Evolutionary conservation across 1,140 invertebrate genomes (phyloP), one percentile per base, ranked within the genome.

Genomic region (Ylistrum balloti): DNA sequence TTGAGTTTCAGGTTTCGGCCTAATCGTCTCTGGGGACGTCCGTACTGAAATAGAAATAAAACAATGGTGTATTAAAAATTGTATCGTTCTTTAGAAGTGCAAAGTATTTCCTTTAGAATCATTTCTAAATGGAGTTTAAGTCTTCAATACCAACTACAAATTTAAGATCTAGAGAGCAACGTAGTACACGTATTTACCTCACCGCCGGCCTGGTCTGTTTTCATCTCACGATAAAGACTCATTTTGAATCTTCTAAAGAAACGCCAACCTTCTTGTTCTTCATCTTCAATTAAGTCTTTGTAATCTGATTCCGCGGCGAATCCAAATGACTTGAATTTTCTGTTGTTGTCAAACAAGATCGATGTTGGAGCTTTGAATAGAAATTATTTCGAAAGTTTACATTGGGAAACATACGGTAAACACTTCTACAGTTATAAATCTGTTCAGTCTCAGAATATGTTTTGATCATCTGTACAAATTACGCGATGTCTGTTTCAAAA

Each of bases 171-270:
- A n/a, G n/a, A n/a, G n/a, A n/a, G n/a, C n/a, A n/a, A n/a, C n/a
- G n/a, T n/a, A n/a, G n/a, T n/a, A n/a, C n/a, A n/a, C 20, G 45
- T 56, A 20, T n/a, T n/a, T 74, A 74, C 56, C 56, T 74, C 56
- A 28, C 22, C 3, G 1, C 5, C 56, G 5, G 10, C 35, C 5
- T 38, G 5, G 5, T 5, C 41, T 13, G 7, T 17, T 45, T 45
- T 45, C 86, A 48, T 88, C 15, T 89, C 88, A 1, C 74, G 45
- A 85, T 90, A 90, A 22, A 91, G 88, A 38, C 88, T 85, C 91
- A 91, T 91, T 45, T 91, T 91, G 33, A 91, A 91, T 33, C 88
- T 86, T 88, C 34, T 91, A 32, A 90, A 90, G 41, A 48, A 88
- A 35, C 85, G 85, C 89, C 89, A 91, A 35, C 88, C 88, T 28